Evolutionary conservation across 2,888 invertebrate genomes (phyloP).

Genomic region (Portevinia maculata): DNA sequence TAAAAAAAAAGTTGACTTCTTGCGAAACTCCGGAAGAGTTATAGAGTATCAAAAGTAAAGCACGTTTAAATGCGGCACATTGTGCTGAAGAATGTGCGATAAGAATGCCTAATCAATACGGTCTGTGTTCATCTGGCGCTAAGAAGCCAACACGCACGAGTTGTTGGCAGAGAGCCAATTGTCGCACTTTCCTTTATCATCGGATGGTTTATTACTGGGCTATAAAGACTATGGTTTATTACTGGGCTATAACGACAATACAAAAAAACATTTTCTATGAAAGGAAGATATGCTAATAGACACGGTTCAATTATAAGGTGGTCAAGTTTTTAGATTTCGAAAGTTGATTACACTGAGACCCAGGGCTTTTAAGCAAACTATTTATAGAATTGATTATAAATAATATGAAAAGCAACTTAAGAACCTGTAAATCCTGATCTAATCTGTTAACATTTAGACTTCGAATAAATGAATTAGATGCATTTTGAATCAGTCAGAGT

Average conservation of each 20-base stretch:
- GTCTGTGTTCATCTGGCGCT: slow-evolving; percentile 11
- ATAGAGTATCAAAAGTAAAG: slow-evolving; percentile 39
- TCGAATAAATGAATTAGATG: neutral
- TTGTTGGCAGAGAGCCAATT: slow-evolving; percentile 31
- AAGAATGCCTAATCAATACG: slow-evolving; percentile 47
- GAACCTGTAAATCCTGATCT: slow-evolving; percentile 61
- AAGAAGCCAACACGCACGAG: slow-evolving; percentile 1
- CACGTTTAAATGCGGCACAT: slow-evolving; percentile 35
- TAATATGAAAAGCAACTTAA: neutral
- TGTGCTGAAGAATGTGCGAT: slow-evolving; percentile 26
- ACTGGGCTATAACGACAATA: neutral
- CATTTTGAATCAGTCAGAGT: neutral
- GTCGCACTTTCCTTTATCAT: slow-evolving; percentile 42
- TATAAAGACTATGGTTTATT: slow-evolving; percentile 1
- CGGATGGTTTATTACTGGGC: too few species aligned
- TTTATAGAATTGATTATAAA: slow-evolving; percentile 19
- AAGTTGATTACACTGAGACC: neutral
- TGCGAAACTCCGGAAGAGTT: slow-evolving; percentile 7
- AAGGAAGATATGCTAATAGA: too few species aligned
- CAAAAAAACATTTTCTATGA: neutral
- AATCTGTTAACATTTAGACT: neutral
- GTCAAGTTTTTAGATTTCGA: neutral
- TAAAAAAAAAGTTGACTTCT: slow-evolving; percentile 31
- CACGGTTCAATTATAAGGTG: neutral
- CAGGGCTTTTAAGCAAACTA: neutral